Percentiles rank a stretch among this genome's conserved stretches.
Evolutionary conservation across 2,888 invertebrate genomes (phyloP).

Genomic region (Sepioteuthis lessoniana): DNA sequence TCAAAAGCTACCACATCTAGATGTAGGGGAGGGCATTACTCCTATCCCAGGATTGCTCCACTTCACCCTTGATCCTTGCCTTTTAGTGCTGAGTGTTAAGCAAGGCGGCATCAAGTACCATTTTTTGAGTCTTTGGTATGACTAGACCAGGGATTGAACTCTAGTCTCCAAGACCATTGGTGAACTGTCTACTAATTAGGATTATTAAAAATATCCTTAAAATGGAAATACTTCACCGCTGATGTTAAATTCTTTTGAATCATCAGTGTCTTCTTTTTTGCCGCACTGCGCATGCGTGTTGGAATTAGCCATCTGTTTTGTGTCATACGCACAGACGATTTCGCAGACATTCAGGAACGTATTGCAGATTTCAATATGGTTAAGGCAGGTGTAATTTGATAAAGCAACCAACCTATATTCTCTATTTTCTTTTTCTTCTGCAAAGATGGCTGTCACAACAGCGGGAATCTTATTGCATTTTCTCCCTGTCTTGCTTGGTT

Average conservation of each 20-base stretch:
- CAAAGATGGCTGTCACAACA: neutral
- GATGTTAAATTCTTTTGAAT: neutral
- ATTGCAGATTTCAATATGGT: neutral
- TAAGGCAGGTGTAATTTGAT: conserved; percentile 8
- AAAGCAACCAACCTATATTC: neutral
- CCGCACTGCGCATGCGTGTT: neutral
- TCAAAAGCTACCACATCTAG: no score
- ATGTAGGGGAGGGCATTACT: no score
- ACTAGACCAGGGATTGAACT: no score
- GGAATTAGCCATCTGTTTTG: neutral
- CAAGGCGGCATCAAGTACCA: no score
- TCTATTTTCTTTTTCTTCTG: neutral
- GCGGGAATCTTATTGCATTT: neutral
- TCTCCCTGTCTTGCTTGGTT: neutral
- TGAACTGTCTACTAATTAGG: no score
- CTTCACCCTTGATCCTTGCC: no score
- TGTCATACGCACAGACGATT: neutral
- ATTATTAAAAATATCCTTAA: no score
- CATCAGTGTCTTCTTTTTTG: neutral
- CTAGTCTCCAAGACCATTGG: no score
- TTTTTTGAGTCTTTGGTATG: no score
- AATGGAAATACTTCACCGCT: no score
- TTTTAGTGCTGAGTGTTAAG: no score
- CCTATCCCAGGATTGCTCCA: no score
- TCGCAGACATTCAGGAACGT: neutral